Evolutionary conservation across 1,140 invertebrate species (phyloP), one percentile per base, ranked within the genome.

Genomic region (Cotesia chilonis): DNA sequence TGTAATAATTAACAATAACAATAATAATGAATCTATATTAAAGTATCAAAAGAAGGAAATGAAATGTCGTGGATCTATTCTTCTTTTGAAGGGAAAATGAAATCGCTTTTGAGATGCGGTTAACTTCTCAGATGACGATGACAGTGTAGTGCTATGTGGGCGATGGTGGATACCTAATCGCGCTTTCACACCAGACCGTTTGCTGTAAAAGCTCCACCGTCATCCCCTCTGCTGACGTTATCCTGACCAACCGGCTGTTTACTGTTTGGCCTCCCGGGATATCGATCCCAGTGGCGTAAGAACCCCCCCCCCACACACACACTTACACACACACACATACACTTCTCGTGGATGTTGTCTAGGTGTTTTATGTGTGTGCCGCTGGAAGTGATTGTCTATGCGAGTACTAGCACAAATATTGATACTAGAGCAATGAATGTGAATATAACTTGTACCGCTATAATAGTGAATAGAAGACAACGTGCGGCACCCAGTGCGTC

Each of bases 211-310:
- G 12, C 68, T 68, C 38, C 71, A 17, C 17, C 51, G 17, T 36
- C 4, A 4, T 38, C 78, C 79, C 81, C 79, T 77, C 78, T 77
- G 77, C 75, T 75, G 68, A 64, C 75, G 76, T 75, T 79, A 76
- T 86, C 82, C 84, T 87, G 85, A 84, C 85, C 85, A 87, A 87
- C 85, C 84, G 84, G 84, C 84, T 86, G 85, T 86, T 86, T 87
- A 87, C 85, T 86, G 82, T 87, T 87, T 86, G 84, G 81, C 84
- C 85, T 86, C 85, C 84, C 84, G 83, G 83, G 84, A 84, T 87
- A 87, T 87, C 84, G 85, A 86, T 87, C 83, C 83, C 82, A 83
- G 80, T 84, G 80, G 82, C 84, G 83, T 85, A 87, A 86, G 83
- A 86, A 85, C 82, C 65, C 37, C 54, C 55, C 66, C n/a, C n/a